Percentiles rank a stretch among this genome's conserved stretches.
Conservation (phyloP, 2,113 vertebrate species). For the Onychorhynchus coronatus region DNA sequence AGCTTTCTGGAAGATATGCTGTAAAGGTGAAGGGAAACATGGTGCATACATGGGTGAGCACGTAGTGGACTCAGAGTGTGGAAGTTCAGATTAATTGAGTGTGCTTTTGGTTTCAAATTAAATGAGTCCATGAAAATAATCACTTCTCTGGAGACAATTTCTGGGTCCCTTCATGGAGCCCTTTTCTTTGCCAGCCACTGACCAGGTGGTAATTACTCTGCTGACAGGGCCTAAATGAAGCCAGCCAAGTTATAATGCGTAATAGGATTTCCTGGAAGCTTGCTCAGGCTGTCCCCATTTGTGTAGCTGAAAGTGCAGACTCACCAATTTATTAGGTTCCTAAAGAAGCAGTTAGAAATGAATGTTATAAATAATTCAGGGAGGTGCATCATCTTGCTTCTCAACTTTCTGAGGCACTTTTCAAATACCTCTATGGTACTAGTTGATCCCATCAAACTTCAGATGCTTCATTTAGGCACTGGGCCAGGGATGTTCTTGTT, state of each 20-base stretch:
- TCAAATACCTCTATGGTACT: neutral
- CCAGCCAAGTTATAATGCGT: neutral
- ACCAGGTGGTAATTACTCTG: neutral
- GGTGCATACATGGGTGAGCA: neutral
- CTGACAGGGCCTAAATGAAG: neutral
- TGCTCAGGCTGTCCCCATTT: neutral
- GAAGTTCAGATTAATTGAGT: neutral
- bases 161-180: neutral
- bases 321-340: neutral
- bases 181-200: neutral
- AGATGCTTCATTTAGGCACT: neutral
- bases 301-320: neutral
- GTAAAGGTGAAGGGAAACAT: neutral
- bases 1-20: neutral
- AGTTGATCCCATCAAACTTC: neutral
- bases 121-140: neutral
- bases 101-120: neutral
- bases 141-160: neutral
- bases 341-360: neutral
- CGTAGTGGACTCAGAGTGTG: neutral
- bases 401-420: neutral
- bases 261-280: slow-evolving; percentile 10
- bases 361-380: neutral
- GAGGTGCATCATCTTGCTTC: neutral
- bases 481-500: neutral